phyloP scores from a whole-genome alignment of 2,113 vertebrate genomes.

The Mustelus asterias region DNA sequence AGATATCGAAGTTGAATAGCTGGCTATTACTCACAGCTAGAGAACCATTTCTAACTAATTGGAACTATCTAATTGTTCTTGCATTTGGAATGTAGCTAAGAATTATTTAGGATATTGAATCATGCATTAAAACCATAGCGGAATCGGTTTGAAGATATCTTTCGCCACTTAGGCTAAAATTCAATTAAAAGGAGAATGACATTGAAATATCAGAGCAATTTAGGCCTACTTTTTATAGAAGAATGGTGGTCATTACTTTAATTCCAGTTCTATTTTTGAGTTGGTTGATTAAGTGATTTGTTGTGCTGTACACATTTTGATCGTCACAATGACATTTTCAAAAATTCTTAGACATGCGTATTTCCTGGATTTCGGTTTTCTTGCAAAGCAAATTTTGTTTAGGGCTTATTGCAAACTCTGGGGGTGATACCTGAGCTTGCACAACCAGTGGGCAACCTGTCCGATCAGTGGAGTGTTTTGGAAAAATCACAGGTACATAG shows the following conservation, averaged over 20 bases:
- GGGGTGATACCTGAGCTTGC: too few species aligned
- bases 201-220: constrained; percentile 34
- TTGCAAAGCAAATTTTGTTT: neutral
- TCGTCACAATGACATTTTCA: neutral
- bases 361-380: neutral
- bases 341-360: neutral
- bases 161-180: constrained; percentile 22
- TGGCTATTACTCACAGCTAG: constrained; percentile 21
- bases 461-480: neutral
- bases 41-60: constrained; percentile 19
- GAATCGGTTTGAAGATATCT: constrained; percentile 21
- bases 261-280: neutral
- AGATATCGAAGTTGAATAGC: neutral
- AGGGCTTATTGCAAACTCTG: neutral
- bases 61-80: constrained; percentile 35
- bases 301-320: neutral
- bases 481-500: neutral
- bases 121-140: constrained; percentile 18
- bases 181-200: constrained; percentile 30
- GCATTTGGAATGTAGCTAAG: constrained; percentile 31
- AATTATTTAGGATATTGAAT: constrained; percentile 36
- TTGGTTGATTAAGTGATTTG: neutral
- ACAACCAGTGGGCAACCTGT: neutral
- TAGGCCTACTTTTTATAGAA: constrained; percentile 27
- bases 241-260: constrained; percentile 10